Evolutionary conservation across 2,797 vertebrate species (phyloP).

Genomic region (Aphelocoma californica): DNA sequence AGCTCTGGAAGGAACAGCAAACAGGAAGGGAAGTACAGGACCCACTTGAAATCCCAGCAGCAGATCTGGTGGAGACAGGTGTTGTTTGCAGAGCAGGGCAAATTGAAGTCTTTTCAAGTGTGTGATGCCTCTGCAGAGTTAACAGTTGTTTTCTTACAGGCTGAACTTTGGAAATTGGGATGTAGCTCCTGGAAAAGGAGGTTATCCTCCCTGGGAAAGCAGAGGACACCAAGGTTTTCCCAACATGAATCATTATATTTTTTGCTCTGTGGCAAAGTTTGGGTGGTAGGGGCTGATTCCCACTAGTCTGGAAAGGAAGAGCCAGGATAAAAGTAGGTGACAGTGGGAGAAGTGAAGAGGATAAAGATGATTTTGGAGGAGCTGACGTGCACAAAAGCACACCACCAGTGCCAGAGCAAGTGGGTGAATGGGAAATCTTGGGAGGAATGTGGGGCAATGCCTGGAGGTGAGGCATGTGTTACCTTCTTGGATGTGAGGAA

Average conservation of each 20-base stretch:
- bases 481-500: conserved; percentile 15
- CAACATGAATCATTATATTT: not conserved
- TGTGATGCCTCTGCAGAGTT: not conserved
- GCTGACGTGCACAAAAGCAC: not conserved
- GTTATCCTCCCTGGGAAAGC: not conserved
- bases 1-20: not conserved
- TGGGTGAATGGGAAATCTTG: conserved; percentile 28
- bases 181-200: not conserved
- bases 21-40: not conserved
- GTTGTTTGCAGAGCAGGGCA: not conserved
- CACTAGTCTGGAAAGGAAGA: not conserved
- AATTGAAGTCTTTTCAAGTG: not conserved
- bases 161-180: not conserved
- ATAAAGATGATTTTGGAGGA: not conserved
- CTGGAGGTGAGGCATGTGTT: not conserved
- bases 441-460: not conserved
- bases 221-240: not conserved
- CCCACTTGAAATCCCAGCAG: not conserved
- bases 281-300: not conserved
- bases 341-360: not conserved
- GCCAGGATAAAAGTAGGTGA: not conserved
- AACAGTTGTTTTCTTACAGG: not conserved
- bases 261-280: not conserved
- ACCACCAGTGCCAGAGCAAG: not conserved
- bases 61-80: not conserved